Conservation (phyloP, 35 echinoderm and acorn worm genomes). For the Acanthaster planci region DNA sequence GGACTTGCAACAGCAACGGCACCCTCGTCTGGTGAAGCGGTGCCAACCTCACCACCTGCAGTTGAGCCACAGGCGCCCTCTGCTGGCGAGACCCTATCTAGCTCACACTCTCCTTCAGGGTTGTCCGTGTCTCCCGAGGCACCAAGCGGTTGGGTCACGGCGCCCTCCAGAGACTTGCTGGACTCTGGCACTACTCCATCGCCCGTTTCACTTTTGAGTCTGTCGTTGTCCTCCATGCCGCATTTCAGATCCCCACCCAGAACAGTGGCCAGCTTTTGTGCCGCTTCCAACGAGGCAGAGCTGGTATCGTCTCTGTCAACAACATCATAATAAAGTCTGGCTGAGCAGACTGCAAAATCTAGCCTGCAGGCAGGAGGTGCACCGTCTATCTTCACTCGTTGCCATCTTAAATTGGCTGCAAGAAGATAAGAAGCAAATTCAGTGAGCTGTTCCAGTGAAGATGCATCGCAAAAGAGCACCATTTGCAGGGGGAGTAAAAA, state of each 20-base stretch:
- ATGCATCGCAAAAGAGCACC: no score
- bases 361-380: constrained; percentile 81
- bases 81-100: not conserved
- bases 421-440: no score
- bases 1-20: not conserved
- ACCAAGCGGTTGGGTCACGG: not conserved
- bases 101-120: not conserved
- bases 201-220: not conserved
- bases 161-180: not conserved
- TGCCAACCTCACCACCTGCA: not conserved
- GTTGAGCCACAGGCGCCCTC: constrained; percentile 3
- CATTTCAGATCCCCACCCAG: not conserved
- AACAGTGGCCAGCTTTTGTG: not conserved
- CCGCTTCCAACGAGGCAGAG: not conserved
- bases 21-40: constrained; percentile 28
- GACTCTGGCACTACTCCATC: not conserved
- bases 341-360: constrained; percentile 85
- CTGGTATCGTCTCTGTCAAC: not conserved
- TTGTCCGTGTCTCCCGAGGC: not conserved
- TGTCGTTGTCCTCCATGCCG: constrained; percentile 32
- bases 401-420: constrained; percentile 70
- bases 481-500: no score
- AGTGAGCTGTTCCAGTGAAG: no score
- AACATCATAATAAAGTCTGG: not conserved
- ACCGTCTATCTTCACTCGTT: constrained; percentile 57